Conservation (phyloP, 2,113 vertebrate genomes). For the Furnarius figulus region DNA sequence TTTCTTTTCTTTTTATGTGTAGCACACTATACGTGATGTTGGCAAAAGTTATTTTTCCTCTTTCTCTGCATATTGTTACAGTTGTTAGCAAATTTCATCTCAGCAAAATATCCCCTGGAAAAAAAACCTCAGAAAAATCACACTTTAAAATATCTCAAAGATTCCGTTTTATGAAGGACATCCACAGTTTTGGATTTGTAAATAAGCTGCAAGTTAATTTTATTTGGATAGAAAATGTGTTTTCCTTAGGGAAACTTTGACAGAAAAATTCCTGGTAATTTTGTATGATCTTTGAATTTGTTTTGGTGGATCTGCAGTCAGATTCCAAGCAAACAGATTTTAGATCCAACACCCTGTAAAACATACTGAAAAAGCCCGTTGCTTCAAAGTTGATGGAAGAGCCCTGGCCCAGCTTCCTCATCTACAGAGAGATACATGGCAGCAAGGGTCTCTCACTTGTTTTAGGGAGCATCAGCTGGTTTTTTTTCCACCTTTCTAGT, state of each 20-base stretch:
- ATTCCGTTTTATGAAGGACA: neutral
- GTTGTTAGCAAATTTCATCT: conserved; percentile 30
- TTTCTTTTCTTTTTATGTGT: conserved; percentile 9
- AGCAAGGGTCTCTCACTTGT: neutral
- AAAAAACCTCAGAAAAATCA: neutral
- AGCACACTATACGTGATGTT: neutral
- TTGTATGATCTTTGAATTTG: neutral
- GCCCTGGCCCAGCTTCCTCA: neutral
- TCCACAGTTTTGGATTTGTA: neutral
- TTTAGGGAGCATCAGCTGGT: neutral
- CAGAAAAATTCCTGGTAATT: neutral
- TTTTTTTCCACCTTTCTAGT: neutral
- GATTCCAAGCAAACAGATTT: neutral
- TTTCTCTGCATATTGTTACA: conserved; percentile 16
- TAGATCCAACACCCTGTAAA: neutral
- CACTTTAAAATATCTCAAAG: neutral
- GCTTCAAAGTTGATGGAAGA: neutral
- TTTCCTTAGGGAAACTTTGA: neutral
- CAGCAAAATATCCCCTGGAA: conserved; percentile 31
- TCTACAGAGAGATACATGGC: neutral
- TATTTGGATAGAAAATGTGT: neutral
- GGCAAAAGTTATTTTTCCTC: conserved; percentile 23
- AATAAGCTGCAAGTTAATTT: neutral
- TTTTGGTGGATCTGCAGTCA: neutral
- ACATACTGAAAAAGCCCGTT: neutral